phyloP scores from a whole-genome alignment of 2,888 invertebrate species.

The Stratiomys singularior region DNA sequence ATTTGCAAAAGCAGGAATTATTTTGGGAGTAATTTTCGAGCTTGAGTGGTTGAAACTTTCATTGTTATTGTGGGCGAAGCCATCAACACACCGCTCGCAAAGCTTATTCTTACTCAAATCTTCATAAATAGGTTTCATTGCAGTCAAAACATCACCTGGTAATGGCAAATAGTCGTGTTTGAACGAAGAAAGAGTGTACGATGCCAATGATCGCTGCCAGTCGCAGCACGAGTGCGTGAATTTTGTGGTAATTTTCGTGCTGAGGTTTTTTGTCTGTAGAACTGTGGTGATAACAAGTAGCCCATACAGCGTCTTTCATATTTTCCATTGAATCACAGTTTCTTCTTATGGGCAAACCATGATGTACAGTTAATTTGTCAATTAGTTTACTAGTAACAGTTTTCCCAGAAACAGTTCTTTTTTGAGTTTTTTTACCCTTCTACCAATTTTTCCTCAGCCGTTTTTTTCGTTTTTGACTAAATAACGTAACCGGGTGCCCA shows the following conservation, averaged over 20 bases:
- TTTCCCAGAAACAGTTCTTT: constrained; percentile 51
- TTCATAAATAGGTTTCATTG: constrained; percentile 53
- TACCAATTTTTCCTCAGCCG: constrained; percentile 47
- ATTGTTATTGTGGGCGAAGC: constrained; percentile 9
- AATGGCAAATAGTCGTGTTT: constrained; percentile 42
- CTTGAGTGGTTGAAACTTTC: constrained; percentile 13
- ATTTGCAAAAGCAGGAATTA: background rate
- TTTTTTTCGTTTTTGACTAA: constrained; percentile 52
- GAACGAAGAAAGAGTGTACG: constrained; percentile 30
- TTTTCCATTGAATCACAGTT: constrained; percentile 55
- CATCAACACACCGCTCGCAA: constrained; percentile 22
- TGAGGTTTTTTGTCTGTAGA: constrained; percentile 58
- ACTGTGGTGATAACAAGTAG: constrained; percentile 56
- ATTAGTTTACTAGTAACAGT: constrained; percentile 57
- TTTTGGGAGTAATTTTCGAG: constrained; percentile 24
- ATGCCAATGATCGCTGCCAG: constrained; percentile 50
- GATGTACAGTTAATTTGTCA: constrained; percentile 56
- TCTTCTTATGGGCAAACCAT: constrained; percentile 57
- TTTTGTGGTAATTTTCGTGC: constrained; percentile 56
- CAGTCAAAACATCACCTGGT: constrained; percentile 43
- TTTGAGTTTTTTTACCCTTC: constrained; percentile 46
- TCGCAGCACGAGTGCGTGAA: constrained; percentile 52
- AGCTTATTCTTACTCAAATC: constrained; percentile 39
- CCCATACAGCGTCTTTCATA: constrained; percentile 57
- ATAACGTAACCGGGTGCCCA: constrained; percentile 53